Percentiles rank a stretch among this genome's conserved stretches.
These are phyloP conservation scores for Clanis bilineata DNA, from an alignment of 2,888 invertebrate species.

Conservation along the genomic window DNA sequence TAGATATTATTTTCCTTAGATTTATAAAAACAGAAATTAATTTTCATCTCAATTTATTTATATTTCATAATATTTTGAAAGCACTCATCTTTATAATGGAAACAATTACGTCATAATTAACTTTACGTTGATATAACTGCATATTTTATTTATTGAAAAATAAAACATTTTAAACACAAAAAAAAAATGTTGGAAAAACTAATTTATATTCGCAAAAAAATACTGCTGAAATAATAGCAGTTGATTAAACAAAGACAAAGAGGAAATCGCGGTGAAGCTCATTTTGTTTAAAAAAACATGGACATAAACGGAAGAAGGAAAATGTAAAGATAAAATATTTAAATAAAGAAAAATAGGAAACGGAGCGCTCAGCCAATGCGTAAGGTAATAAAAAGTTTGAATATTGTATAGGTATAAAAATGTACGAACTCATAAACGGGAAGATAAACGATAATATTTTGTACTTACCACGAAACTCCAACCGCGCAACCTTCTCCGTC, in stretches of 20 bases:
- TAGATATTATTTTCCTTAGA: no score
- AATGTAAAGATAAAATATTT: background rate
- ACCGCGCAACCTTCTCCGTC: slow-evolving; percentile 85
- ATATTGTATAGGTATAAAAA: background rate
- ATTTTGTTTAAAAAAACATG: background rate
- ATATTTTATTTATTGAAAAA: no score
- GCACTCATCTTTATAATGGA: no score
- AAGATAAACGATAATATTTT: background rate
- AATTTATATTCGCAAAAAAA: no score
- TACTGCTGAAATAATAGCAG: no score
- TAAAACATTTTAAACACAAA: no score
- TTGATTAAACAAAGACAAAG: background rate
- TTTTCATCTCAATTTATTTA: no score
- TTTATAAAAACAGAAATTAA: no score
- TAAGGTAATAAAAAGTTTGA: background rate
- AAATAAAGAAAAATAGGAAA: background rate
- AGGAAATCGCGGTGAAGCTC: background rate
- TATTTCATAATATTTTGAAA: no score
- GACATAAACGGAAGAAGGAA: background rate
- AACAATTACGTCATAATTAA: no score
- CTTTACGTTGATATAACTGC: no score
- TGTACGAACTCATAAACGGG: slow-evolving; percentile 2
- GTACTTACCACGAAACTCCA: slow-evolving; percentile 89
- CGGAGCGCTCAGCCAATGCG: background rate
- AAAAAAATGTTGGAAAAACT: no score